A percentile compares a stretch with the other conserved stretches of the same genome.
Conservation (phyloP, 92 coral and sea anemone genomes). For the Zoanthus gigantus region DNA sequence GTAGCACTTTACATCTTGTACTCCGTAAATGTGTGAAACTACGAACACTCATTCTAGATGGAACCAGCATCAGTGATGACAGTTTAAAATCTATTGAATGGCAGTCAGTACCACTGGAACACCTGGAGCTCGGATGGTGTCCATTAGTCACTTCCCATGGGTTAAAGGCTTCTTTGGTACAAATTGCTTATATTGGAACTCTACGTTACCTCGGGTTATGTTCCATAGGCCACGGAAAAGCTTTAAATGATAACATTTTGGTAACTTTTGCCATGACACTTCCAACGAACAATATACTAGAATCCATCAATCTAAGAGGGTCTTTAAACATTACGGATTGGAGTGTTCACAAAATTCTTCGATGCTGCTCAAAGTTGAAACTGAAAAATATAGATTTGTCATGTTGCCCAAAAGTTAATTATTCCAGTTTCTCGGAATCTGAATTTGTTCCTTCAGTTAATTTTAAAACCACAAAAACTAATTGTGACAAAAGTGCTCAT, state of each 20-base stretch:
- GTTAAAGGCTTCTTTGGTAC: constrained; percentile 50
- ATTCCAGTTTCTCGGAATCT: neutral
- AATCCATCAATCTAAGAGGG: constrained; percentile 21
- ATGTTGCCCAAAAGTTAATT: neutral
- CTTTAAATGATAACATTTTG: constrained; percentile 66
- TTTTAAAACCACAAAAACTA: neutral
- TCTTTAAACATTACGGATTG: neutral
- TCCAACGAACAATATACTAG: constrained; percentile 2
- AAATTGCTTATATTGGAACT: constrained; percentile 59
- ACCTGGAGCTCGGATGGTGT: constrained; percentile 84
- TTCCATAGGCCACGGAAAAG: constrained; percentile 71
- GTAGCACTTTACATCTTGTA: constrained; percentile 56
- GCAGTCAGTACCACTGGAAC: constrained; percentile 56
- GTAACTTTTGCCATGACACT: constrained; percentile 51
- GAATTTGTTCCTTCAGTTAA: neutral
- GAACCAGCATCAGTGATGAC: constrained; percentile 75
- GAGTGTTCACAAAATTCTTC: neutral
- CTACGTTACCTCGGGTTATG: constrained; percentile 80
- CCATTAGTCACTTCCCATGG: constrained; percentile 64
- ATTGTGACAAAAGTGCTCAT: neutral
- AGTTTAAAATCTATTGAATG: constrained; percentile 57
- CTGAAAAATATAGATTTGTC: neutral
- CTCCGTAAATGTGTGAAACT: constrained; percentile 54
- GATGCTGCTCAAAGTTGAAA: constrained; percentile 24
- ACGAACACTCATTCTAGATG: constrained; percentile 77